Evolutionary conservation across 2,797 vertebrate genomes (phyloP).

Genomic region (Tragopan temminckii): DNA sequence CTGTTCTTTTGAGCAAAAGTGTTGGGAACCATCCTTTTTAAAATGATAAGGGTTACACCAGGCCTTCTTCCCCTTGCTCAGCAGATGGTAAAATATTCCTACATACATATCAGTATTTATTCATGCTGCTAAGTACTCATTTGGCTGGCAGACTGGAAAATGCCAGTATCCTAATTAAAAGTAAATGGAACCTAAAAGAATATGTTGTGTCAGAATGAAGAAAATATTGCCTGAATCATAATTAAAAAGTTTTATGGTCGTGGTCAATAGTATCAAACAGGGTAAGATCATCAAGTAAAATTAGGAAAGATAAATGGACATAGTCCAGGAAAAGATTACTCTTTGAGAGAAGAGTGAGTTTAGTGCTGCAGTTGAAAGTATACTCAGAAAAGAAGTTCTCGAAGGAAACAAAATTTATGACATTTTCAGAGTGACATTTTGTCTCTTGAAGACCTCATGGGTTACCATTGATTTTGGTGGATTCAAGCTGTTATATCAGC

Average conservation of each 20-base stretch:
- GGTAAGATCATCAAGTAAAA: background rate
- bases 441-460: background rate
- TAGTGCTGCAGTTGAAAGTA: background rate
- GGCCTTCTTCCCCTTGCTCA: background rate
- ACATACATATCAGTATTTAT: background rate
- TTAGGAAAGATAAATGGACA: conserved; percentile 14
- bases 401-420: conserved; percentile 38
- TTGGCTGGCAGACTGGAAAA: background rate
- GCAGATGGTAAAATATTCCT: background rate
- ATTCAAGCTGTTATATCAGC: background rate
- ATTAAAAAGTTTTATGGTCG: background rate
- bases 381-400: conserved; percentile 21
- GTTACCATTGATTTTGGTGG: background rate
- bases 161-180: background rate
- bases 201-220: background rate
- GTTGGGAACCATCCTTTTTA: background rate
- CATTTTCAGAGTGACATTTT: background rate
- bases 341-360: background rate
- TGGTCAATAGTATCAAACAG: background rate
- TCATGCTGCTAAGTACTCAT: background rate
- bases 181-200: background rate
- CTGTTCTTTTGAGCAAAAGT: background rate
- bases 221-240: background rate
- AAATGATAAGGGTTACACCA: background rate
- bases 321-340: background rate